Evolutionary conservation across 2,113 vertebrate genomes (phyloP).

Genomic region (Xenus cinereus): DNA sequence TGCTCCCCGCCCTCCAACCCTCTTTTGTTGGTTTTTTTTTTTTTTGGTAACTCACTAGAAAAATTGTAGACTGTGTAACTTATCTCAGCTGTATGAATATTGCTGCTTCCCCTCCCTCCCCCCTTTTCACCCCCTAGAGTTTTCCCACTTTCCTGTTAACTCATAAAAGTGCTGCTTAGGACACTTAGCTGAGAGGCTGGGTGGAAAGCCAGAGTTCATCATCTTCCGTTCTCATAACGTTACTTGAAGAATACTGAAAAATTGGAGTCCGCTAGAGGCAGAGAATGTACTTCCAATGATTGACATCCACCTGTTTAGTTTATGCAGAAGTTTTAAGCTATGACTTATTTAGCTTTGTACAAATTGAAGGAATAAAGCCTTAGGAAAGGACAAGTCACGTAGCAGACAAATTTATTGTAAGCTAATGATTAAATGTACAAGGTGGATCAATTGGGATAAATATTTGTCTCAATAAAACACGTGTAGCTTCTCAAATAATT

Average conservation of each 20-base stretch:
- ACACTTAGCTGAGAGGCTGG: background rate
- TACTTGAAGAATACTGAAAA: background rate
- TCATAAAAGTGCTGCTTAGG: background rate
- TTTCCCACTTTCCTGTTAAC: background rate
- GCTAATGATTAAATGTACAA: background rate
- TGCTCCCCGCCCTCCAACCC: rapidly evolving
- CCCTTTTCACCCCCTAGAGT: background rate
- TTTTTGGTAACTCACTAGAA: background rate
- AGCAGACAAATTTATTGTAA: background rate
- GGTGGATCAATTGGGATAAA: background rate
- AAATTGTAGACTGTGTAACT: background rate
- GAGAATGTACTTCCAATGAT: background rate
- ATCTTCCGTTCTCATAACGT: background rate
- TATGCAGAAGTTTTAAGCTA: background rate
- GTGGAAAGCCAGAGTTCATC: background rate
- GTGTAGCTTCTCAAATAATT: background rate
- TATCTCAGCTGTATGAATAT: rapidly evolving
- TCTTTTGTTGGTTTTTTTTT: rapidly evolving
- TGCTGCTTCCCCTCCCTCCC: rapidly evolving
- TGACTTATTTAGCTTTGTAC: background rate
- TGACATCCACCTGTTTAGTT: background rate
- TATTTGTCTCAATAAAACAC: background rate
- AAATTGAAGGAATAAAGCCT: background rate
- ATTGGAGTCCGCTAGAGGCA: background rate
- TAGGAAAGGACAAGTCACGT: background rate